phyloP scores from a whole-genome alignment of 64 coral and sea anemone genomes.

The Anthopleura sola region DNA sequence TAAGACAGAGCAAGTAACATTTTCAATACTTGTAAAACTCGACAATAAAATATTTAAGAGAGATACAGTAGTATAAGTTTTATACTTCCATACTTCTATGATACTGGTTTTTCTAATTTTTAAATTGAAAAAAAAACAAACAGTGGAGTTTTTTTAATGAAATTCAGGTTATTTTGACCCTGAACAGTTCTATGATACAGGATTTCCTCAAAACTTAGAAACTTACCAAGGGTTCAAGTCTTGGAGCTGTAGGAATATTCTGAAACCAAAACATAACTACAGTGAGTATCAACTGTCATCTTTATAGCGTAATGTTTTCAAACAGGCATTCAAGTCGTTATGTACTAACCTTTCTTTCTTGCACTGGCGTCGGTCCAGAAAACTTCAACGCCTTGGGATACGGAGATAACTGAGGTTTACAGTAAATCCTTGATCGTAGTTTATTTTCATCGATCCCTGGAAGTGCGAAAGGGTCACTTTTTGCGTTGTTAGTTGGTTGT shows the following conservation, averaged over 20 bases:
- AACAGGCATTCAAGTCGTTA: not conserved
- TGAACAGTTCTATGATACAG: not conserved
- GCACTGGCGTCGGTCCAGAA: slow-evolving; percentile 82
- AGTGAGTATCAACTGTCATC: not conserved
- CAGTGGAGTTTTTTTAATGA: too few relatives aligned
- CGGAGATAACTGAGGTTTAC: slow-evolving; percentile 77
- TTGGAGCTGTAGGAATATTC: slow-evolving; percentile 81
- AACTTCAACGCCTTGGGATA: slow-evolving; percentile 91
- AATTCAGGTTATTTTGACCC: not conserved
- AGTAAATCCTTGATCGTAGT: slow-evolving; percentile 85
- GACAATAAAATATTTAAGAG: not conserved
- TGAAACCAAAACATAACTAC: slow-evolving; percentile 19
- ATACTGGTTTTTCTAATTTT: too few relatives aligned
- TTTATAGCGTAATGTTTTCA: not conserved
- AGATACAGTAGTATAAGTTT: too few relatives aligned
- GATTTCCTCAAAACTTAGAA: not conserved
- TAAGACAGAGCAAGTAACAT: not conserved
- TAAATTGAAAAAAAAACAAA: too few relatives aligned
- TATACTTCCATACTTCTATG: too few relatives aligned
- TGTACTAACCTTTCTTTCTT: slow-evolving; percentile 73
- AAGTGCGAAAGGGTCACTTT: slow-evolving; percentile 65
- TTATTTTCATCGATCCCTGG: slow-evolving; percentile 92
- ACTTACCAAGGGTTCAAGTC: slow-evolving; percentile 97
- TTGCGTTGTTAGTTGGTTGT: slow-evolving; percentile 63
- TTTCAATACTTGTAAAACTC: not conserved